phyloP scores from a whole-genome alignment of 2,113 vertebrate species.

The Boleophthalmus pectinirostris region DNA sequence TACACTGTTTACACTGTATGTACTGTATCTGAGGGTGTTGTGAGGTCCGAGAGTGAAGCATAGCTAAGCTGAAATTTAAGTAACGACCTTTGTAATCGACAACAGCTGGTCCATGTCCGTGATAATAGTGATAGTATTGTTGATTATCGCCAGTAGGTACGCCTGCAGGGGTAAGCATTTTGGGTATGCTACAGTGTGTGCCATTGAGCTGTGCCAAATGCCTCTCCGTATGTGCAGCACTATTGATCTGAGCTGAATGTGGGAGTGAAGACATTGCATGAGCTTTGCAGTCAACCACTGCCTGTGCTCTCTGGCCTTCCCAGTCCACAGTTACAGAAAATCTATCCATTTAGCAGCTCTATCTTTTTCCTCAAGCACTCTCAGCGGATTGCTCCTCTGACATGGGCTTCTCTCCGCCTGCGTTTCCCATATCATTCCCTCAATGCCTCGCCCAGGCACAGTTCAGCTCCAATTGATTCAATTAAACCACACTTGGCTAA shows the following conservation, averaged over 20 bases:
- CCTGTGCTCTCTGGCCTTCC: constrained; percentile 65
- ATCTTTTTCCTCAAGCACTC: constrained; percentile 62
- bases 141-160: constrained; percentile 29
- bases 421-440: constrained; percentile 40
- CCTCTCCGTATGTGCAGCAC: constrained; percentile 25
- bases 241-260: constrained; percentile 59
- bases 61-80: not conserved
- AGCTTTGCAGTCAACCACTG: constrained; percentile 58
- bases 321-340: constrained; percentile 76
- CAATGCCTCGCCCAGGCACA: constrained; percentile 29
- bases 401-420: constrained; percentile 40
- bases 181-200: constrained; percentile 24
- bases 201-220: constrained; percentile 26
- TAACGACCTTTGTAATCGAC: not conserved
- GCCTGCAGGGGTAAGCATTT: constrained; percentile 24
- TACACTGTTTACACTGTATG: too few relatives aligned
- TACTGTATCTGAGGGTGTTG: too few relatives aligned
- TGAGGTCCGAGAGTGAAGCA: not conserved
- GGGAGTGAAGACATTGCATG: constrained; percentile 57
- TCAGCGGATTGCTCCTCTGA: constrained; percentile 55
- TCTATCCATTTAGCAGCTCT: constrained; percentile 78
- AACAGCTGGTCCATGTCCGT: constrained; percentile 17
- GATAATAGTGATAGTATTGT: constrained; percentile 22
- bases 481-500: constrained; percentile 51
- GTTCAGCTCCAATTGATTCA: constrained; percentile 65